These are phyloP conservation scores for Thereva nobilitata DNA, from an alignment of 2,888 invertebrate species.

Conservation along the genomic window DNA sequence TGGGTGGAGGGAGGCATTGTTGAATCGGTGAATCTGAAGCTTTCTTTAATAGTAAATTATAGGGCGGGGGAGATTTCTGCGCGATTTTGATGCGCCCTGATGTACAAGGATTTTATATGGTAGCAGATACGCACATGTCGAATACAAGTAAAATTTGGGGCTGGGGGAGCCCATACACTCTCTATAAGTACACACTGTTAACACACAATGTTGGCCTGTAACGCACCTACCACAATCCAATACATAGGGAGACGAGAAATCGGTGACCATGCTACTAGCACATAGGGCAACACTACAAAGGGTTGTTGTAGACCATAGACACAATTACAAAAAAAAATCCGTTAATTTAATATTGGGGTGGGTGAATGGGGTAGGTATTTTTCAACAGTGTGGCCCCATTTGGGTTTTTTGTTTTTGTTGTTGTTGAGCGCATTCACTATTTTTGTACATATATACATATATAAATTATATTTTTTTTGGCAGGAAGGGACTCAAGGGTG, in stretches of 20 bases:
- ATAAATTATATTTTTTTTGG: too few relatives aligned
- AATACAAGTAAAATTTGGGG: not conserved
- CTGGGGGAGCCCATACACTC: not conserved
- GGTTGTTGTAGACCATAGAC: not conserved
- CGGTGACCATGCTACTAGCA: not conserved
- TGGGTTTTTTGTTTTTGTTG: not conserved
- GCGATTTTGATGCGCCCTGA: constrained; percentile 17
- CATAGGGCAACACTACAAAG: constrained; percentile 20
- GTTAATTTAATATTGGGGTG: constrained; percentile 21
- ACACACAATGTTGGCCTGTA: not conserved
- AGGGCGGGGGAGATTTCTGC: constrained; percentile 28
- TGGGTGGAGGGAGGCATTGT: constrained; percentile 1
- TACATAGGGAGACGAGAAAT: too few relatives aligned
- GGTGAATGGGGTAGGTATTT: constrained; percentile 1
- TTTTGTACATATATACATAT: too few relatives aligned
- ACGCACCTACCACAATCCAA: not conserved
- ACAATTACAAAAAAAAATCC: constrained; percentile 19
- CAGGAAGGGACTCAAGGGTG: too few relatives aligned
- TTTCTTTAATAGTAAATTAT: not conserved
- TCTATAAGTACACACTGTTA: not conserved
- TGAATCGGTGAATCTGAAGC: constrained; percentile 1
- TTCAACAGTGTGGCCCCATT: constrained; percentile 2
- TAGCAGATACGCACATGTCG: constrained; percentile 13
- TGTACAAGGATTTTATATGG: not conserved
- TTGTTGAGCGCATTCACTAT: too few relatives aligned